Percentiles rank a stretch among this genome's conserved stretches.
phyloP scores from a whole-genome alignment of 1,140 invertebrate species.

The Penaeus japonicus region DNA sequence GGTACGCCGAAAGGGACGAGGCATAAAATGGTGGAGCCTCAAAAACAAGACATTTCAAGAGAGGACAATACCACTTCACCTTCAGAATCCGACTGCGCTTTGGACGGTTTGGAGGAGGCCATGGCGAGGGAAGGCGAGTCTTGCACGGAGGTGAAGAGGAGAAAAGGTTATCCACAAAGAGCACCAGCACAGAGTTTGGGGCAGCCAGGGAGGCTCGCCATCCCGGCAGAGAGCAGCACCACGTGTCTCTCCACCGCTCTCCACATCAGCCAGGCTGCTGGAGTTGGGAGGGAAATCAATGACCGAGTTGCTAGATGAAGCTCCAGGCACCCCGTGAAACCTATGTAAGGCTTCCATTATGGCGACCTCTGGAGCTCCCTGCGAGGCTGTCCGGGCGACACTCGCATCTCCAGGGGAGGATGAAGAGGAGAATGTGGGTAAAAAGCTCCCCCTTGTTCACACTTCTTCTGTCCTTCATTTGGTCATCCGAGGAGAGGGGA shows the following conservation, averaged over 20 bases:
- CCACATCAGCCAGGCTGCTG: constrained; percentile 53
- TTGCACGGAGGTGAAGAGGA: background rate
- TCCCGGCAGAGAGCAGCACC: constrained; percentile 54
- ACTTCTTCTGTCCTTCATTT: too few relatives aligned
- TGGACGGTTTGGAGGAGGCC: constrained; percentile 31
- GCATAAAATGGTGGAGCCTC: constrained; percentile 44
- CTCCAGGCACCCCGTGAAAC: constrained; percentile 51
- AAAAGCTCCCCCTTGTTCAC: too few relatives aligned
- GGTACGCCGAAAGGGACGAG: background rate
- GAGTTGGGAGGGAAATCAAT: constrained; percentile 57
- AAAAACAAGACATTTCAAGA: background rate
- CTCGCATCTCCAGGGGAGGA: too few relatives aligned
- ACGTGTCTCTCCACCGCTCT: constrained; percentile 53
- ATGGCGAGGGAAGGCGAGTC: constrained; percentile 24
- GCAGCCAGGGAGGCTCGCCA: constrained; percentile 48
- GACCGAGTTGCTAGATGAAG: constrained; percentile 56
- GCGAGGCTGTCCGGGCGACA: background rate
- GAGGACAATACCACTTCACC: constrained; percentile 44
- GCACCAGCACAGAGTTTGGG: constrained; percentile 42
- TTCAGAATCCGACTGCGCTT: constrained; percentile 39
- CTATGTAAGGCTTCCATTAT: constrained; percentile 48
- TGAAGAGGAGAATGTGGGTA: too few relatives aligned
- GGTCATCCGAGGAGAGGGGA: too few relatives aligned
- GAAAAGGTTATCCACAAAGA: constrained; percentile 32
- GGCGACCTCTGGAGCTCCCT: constrained; percentile 41